A percentile compares a stretch with the other conserved stretches of the same genome.
These are phyloP conservation scores for Sceloporus undulatus DNA, from an alignment of 2,113 vertebrate genomes.

Conservation along the genomic window DNA sequence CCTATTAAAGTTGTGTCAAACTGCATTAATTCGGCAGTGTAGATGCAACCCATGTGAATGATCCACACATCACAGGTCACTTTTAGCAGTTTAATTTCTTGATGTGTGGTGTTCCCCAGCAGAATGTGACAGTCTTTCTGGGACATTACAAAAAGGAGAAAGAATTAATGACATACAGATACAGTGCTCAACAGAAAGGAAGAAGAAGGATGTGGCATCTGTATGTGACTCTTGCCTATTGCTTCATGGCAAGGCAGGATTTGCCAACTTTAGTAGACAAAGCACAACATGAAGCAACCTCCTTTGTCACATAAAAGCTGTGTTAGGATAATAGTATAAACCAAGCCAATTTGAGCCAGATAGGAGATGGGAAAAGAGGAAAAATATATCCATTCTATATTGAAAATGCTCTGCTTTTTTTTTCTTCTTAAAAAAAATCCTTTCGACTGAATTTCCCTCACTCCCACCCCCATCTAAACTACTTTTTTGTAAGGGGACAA, in stretches of 20 bases:
- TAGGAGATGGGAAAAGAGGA: not conserved
- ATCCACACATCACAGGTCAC: not conserved
- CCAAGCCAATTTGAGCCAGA: not conserved
- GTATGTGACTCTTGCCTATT: not conserved
- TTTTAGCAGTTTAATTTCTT: not conserved
- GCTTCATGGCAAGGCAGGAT: not conserved
- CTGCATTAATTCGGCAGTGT: no score
- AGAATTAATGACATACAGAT: not conserved
- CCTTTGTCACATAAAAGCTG: not conserved
- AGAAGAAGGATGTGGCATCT: not conserved
- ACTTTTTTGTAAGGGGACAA: slow-evolving; percentile 16
- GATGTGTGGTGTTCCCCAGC: not conserved
- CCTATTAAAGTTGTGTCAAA: no score
- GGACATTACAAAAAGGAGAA: no score
- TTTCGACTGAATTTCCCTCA: not conserved
- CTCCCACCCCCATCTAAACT: not conserved
- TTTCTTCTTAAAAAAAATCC: not conserved
- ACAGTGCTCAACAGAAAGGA: not conserved
- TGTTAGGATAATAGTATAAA: slow-evolving; percentile 2
- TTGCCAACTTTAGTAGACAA: not conserved
- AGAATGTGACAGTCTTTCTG: not conserved
- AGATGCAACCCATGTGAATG: no score
- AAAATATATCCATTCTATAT: not conserved
- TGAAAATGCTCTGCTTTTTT: slow-evolving; percentile 5
- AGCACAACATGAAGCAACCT: not conserved